These are phyloP conservation scores for Odontocolon sp. DNA, from an alignment of 2,888 invertebrate species.

Conservation along the genomic window DNA sequence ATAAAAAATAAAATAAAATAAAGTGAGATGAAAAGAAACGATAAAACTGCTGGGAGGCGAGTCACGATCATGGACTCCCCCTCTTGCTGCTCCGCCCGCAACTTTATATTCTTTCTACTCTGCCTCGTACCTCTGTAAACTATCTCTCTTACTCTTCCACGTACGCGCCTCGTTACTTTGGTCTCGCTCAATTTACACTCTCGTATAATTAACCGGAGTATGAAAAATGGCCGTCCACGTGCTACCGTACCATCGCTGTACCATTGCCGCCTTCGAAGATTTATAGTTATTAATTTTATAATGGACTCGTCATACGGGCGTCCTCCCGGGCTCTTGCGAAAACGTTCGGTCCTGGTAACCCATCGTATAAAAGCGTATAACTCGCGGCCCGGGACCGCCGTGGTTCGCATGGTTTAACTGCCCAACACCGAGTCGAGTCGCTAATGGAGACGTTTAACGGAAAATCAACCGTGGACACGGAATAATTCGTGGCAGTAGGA, in stretches of 20 bases:
- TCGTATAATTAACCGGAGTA: conserved; percentile 76
- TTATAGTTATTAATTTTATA: conserved; percentile 79
- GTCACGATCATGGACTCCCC: conserved; percentile 25
- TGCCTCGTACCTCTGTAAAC: not conserved
- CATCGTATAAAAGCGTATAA: conserved; percentile 39
- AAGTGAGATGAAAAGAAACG: conserved; percentile 8
- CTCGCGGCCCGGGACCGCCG: conserved; percentile 22
- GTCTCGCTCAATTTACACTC: conserved; percentile 75
- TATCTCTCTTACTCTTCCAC: conserved; percentile 45
- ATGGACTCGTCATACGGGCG: conserved; percentile 74
- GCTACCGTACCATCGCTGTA: conserved; percentile 69
- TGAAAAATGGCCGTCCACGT: conserved; percentile 77
- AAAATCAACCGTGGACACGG: conserved; percentile 60
- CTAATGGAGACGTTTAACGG: conserved; percentile 65
- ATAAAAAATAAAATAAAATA: not conserved
- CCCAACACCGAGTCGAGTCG: conserved; percentile 34
- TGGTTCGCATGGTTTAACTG: conserved; percentile 50
- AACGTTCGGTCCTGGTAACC: conserved; percentile 16
- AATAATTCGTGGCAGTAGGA: conserved; percentile 49
- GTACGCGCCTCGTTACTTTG: conserved; percentile 69
- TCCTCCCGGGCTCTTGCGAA: conserved; percentile 58
- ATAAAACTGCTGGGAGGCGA: conserved; percentile 40
- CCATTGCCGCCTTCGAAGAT: conserved; percentile 66
- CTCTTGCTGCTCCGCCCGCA: conserved; percentile 33
- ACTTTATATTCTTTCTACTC: conserved; percentile 42